A percentile compares a stretch with the other conserved stretches of the same genome.
phyloP scores from a whole-genome alignment of 2,797 vertebrate genomes.

The Choloepus didactylus region DNA sequence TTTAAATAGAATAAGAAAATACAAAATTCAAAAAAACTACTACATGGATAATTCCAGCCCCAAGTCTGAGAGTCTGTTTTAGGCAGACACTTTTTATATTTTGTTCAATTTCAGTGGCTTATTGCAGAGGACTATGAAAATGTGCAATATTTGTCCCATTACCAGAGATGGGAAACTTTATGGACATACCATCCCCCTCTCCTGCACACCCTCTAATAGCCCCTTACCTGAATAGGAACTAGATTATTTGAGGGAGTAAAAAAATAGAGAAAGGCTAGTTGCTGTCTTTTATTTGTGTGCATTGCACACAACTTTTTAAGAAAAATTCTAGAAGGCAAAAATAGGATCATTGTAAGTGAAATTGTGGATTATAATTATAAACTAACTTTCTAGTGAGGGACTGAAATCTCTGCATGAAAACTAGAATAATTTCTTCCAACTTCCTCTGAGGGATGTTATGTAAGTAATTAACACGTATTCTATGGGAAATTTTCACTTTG shows the following conservation, averaged over 20 bases:
- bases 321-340: not conserved
- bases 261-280: not conserved
- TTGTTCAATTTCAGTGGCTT: conserved; percentile 31
- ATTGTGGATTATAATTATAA: not conserved
- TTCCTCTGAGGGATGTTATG: not conserved
- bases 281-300: not conserved
- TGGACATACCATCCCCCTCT: not conserved
- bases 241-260: not conserved
- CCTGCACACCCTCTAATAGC: not conserved
- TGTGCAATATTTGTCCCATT: not conserved
- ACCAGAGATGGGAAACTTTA: not conserved
- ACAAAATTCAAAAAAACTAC: not conserved
- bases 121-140: not conserved
- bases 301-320: not conserved
- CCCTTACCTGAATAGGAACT: not conserved
- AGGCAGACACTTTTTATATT: conserved; percentile 45
- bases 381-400: not conserved
- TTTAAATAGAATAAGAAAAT: conserved; percentile 56
- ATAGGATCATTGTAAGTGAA: conserved; percentile 32
- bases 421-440: not conserved
- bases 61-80: conserved; percentile 51
- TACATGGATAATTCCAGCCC: conserved; percentile 20
- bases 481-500: not conserved
- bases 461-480: not conserved
- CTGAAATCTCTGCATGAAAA: not conserved